Evolutionary conservation across 2,888 invertebrate species (phyloP), one percentile per base, ranked within the genome.

Genomic region (Tipula lateralis): DNA sequence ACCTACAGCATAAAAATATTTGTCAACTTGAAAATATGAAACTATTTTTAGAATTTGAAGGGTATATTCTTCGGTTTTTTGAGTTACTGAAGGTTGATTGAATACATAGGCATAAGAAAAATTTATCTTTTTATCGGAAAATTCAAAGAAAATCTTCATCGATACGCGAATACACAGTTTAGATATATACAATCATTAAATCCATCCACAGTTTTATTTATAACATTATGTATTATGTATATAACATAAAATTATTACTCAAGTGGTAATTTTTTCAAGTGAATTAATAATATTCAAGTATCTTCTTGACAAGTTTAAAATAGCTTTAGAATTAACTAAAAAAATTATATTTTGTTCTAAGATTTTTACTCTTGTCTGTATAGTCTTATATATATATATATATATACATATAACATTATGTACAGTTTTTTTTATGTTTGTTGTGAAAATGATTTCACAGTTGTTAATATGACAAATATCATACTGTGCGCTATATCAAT

Each of bases 201-300:
- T 39, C 39, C 39, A 39, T 39, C 39, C 50, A 24, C 66, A 66
- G 9, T 66, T 66, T 9, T 66, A 66, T 66, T 66, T 66, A 66
- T 50, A n/a, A 16, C 9, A 9, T 32, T 9, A 16, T 16, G n/a
- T n/a, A n/a, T n/a, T n/a, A 50, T 16, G 16, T 50, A 16, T 24
- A 66, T 12, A 24, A 24, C 19, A 24, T 24, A 66, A 24, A 66
- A 66, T 24, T 66, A 66, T 66, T 19, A 66, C 24, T 66, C 66
- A 66, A 66, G 66, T 66, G 66, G 66, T 66, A 66, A 66, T 66
- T 66, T 66, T 66, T 66, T 66, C 66, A 66, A 66, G 66, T 66
- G 66, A 66, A 66, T 66, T 66, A 66, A 66, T 66, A 66, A 9
- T 12, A 24, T 66, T 66, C 66, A 66, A 66, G 66, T 66, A 66